A percentile compares a stretch with the other conserved stretches of the same genome.
Evolutionary conservation across 2,797 vertebrate species (phyloP).

Genomic region (Florisuga fusca): DNA sequence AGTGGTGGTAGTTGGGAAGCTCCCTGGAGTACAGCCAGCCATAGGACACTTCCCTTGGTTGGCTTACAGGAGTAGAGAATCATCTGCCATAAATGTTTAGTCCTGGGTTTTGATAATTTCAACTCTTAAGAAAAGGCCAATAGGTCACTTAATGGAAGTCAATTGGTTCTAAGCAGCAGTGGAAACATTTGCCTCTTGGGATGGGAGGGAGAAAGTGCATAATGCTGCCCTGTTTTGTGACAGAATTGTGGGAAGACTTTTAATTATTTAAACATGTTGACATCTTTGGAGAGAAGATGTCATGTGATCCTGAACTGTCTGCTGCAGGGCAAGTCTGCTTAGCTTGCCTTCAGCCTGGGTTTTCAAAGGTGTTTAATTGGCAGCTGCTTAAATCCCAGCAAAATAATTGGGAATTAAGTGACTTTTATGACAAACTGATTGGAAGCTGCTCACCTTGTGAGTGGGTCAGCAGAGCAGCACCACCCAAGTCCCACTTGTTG

Average conservation of each 20-base stretch:
- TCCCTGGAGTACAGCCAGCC: background rate
- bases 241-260: background rate
- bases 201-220: background rate
- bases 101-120: background rate
- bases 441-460: background rate
- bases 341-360: background rate
- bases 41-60: background rate
- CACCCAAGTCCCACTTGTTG: background rate
- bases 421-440: background rate
- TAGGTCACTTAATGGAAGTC: background rate
- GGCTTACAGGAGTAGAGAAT: background rate
- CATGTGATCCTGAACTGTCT: background rate
- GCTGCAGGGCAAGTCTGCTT: background rate
- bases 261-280: slow-evolving; percentile 19
- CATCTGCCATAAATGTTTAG: background rate
- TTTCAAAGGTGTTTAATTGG: slow-evolving; percentile 32
- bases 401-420: background rate
- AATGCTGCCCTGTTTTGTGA: background rate
- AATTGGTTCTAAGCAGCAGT: background rate
- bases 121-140: background rate
- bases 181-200: slow-evolving; percentile 19
- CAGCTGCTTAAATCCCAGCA: background rate
- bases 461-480: background rate
- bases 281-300: background rate
- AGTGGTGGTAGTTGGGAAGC: background rate